These are phyloP conservation scores for Papilio polyxenes DNA, from an alignment of 1,140 invertebrate genomes.

Conservation along the genomic window DNA sequence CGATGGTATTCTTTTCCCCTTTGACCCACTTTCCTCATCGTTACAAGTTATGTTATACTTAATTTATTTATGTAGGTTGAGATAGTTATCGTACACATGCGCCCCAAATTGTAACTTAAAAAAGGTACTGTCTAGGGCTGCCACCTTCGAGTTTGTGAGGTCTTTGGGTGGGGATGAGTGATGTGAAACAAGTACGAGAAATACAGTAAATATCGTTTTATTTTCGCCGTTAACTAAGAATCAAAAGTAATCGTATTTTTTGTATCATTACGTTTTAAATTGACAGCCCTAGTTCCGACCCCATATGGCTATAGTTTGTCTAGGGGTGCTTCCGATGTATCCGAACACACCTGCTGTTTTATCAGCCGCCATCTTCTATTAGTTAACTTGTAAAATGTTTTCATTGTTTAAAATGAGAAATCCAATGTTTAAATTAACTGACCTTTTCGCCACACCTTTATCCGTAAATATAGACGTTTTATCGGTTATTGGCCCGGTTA, in stretches of 20 bases:
- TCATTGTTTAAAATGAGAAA: not conserved
- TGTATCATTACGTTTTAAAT: not conserved
- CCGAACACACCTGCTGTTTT: not conserved
- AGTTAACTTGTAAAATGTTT: not conserved
- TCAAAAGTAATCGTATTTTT: not conserved
- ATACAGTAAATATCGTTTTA: too few relatives aligned
- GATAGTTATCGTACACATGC: too few relatives aligned
- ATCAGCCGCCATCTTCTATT: not conserved
- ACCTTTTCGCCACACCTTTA: conserved; percentile 2
- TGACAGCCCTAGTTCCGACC: not conserved
- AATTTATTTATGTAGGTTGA: not conserved
- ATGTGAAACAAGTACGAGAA: not conserved
- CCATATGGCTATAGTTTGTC: not conserved
- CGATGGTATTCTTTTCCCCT: too few relatives aligned
- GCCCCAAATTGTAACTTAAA: not conserved
- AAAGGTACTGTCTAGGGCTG: not conserved
- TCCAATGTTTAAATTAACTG: conserved; percentile 4
- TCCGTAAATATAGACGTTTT: too few relatives aligned
- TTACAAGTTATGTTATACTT: not conserved
- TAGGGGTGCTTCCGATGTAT: not conserved
- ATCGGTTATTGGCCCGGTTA: not conserved
- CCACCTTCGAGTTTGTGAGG: not conserved
- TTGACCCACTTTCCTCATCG: too few relatives aligned
- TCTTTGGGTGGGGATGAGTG: not conserved
- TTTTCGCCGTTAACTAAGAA: too few relatives aligned